A percentile compares a stretch with the other conserved stretches of the same genome.
These are phyloP conservation scores for Amblyornis subalaris DNA, from an alignment of 2,113 vertebrate genomes.

Conservation along the genomic window DNA sequence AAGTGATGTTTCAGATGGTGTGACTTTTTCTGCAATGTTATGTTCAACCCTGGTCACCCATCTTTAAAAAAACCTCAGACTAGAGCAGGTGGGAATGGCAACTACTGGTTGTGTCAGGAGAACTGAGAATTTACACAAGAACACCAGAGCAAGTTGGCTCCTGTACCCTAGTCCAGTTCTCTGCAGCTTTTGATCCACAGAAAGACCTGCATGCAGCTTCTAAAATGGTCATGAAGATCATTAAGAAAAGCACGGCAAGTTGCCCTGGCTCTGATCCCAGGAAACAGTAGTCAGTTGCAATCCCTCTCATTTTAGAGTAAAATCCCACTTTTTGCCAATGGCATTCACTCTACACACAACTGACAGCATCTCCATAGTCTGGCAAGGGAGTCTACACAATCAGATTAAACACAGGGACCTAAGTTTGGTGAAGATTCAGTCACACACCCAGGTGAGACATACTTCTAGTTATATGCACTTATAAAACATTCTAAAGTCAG, in stretches of 20 bases:
- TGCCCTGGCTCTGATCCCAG: neutral
- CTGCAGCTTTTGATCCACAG: neutral
- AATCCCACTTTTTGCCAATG: neutral
- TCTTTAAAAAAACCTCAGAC: accelerated
- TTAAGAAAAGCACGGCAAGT: neutral
- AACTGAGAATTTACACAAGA: neutral
- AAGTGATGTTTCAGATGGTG: neutral
- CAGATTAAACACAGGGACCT: neutral
- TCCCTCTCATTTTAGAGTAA: neutral
- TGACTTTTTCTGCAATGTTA: neutral
- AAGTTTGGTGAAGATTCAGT: neutral
- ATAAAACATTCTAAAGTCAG: neutral
- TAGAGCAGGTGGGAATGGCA: neutral
- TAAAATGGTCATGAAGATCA: neutral
- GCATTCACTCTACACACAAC: neutral
- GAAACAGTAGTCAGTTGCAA: neutral
- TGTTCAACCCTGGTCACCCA: neutral
- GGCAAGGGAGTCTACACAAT: neutral
- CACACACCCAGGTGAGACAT: neutral
- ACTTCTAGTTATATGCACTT: neutral
- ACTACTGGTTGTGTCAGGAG: neutral
- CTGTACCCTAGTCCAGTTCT: neutral
- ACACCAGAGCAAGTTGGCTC: neutral
- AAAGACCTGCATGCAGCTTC: neutral
- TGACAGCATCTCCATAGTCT: neutral